phyloP scores from a whole-genome alignment of 2,888 invertebrate species.

The Shargacucullia verbasci region DNA sequence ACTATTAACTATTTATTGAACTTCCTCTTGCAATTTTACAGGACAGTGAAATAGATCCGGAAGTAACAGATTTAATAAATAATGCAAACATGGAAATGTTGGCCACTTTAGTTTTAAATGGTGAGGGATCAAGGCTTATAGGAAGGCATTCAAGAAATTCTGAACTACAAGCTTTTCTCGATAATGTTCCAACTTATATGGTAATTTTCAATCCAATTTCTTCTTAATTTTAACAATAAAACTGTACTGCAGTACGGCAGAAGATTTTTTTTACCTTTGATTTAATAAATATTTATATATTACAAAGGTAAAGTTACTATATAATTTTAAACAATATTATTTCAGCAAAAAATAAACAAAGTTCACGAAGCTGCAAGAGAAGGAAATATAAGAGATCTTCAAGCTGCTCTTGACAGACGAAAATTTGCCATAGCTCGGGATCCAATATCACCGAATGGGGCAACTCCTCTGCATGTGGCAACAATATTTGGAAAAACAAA shows the following conservation, averaged over 20 bases:
- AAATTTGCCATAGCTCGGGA: conserved; percentile 97
- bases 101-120: conserved; percentile 96
- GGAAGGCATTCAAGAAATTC: conserved; percentile 92
- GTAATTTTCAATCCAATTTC: conserved; percentile 87
- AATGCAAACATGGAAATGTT: conserved; percentile 96
- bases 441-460: conserved; percentile 94
- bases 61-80: conserved; percentile 91
- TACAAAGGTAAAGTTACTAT: not conserved
- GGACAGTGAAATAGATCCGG: conserved; percentile 90
- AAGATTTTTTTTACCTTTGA: too few species aligned
- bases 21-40: conserved; percentile 61
- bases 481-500: conserved; percentile 95
- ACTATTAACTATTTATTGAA: conserved; percentile 18
- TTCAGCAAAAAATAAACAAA: conserved; percentile 95
- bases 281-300: not conserved
- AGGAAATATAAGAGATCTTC: conserved; percentile 95
- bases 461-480: conserved; percentile 96
- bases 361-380: conserved; percentile 96
- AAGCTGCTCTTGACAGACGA: conserved; percentile 95
- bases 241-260: too few species aligned
- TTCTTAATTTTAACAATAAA: too few species aligned
- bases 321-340: conserved; percentile 22
- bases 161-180: conserved; percentile 95
- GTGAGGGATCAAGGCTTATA: conserved; percentile 94
- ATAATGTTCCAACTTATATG: conserved; percentile 96